Percentiles rank a stretch among this genome's conserved stretches.
phyloP scores from a whole-genome alignment of 2,888 invertebrate genomes.

The Neoascia interrupta region DNA sequence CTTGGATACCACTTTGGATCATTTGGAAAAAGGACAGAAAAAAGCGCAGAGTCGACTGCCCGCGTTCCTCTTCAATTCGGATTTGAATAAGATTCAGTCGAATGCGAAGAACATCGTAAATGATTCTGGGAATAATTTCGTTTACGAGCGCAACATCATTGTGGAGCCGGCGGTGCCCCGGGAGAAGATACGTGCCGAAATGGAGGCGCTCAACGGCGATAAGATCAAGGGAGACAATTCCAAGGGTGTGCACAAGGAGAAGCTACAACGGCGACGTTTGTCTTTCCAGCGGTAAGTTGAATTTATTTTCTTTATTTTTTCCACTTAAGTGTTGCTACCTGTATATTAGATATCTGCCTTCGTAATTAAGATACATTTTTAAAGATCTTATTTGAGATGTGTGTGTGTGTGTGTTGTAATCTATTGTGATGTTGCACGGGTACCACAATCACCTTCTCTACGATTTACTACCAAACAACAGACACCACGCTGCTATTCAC shows the following conservation, averaged over 20 bases:
- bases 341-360: constrained; percentile 1
- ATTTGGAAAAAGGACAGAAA: constrained; percentile 68
- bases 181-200: constrained; percentile 70
- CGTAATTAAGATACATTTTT: constrained; percentile 30
- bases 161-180: constrained; percentile 71
- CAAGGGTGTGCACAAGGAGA: constrained; percentile 71
- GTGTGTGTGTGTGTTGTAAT: not conserved
- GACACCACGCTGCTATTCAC: constrained; percentile 14
- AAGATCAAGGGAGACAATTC: constrained; percentile 72
- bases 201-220: constrained; percentile 68
- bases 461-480: not conserved
- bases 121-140: constrained; percentile 74
- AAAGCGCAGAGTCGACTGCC: constrained; percentile 69
- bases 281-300: constrained; percentile 71
- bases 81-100: constrained; percentile 75
- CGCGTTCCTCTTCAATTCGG: constrained; percentile 72
- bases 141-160: constrained; percentile 74
- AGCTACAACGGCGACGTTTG: constrained; percentile 68
- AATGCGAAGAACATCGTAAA: constrained; percentile 75
- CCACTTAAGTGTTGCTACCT: too few species aligned
- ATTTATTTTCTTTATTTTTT: constrained; percentile 11
- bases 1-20: constrained; percentile 34
- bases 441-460: not conserved
- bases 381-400: constrained; percentile 27
- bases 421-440: not conserved